Evolutionary conservation across 2,113 vertebrate species (phyloP).

Genomic region (Pomatorhinus ruficollis): DNA sequence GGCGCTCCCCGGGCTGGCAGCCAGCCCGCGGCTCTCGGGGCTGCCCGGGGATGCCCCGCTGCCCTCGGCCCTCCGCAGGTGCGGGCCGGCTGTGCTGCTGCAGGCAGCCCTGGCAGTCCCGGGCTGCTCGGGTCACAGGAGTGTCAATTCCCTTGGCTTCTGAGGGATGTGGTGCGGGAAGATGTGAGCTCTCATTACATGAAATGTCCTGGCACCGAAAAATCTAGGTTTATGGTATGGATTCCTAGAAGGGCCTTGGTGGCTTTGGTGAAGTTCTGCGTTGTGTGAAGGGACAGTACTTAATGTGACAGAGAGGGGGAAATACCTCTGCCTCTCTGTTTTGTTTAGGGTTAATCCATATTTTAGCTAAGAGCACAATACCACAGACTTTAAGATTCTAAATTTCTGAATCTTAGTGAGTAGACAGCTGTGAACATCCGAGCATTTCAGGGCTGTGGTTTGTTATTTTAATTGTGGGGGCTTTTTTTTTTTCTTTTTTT

Average conservation of each 20-base stretch:
- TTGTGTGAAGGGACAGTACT: background rate
- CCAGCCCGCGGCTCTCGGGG: rapidly evolving
- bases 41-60: rapidly evolving
- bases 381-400: background rate
- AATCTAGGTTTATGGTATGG: rapidly evolving
- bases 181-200: rapidly evolving
- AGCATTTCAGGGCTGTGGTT: background rate
- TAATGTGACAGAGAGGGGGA: rapidly evolving
- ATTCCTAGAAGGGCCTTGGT: rapidly evolving
- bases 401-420: background rate
- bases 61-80: rapidly evolving
- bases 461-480: background rate
- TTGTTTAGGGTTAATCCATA: background rate
- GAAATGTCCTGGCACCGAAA: background rate
- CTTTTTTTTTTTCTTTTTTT: too few relatives aligned
- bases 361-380: background rate
- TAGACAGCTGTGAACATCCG: background rate
- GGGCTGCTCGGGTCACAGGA: rapidly evolving
- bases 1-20: rapidly evolving
- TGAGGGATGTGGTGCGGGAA: rapidly evolving
- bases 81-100: rapidly evolving
- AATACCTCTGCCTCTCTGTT: rapidly evolving
- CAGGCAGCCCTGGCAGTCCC: rapidly evolving
- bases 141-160: rapidly evolving
- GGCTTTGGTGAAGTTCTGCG: rapidly evolving